Evolutionary conservation across 2,797 vertebrate genomes (phyloP).

Genomic region (Babyrousa celebensis): DNA sequence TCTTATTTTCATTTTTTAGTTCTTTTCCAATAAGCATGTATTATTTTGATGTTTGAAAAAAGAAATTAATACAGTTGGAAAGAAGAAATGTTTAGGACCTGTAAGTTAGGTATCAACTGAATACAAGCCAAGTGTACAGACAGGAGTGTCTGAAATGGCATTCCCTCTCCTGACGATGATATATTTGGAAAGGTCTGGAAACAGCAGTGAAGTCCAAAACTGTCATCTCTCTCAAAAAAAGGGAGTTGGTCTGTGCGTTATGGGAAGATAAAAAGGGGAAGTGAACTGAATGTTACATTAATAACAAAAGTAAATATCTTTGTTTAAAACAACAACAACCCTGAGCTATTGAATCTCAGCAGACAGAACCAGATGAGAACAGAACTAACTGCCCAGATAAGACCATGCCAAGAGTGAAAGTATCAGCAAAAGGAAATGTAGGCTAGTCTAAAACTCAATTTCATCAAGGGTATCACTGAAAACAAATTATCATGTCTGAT

Average conservation of each 20-base stretch:
- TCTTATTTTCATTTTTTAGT: slow-evolving; percentile 28
- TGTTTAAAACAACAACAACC: slow-evolving; percentile 81
- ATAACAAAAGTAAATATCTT: slow-evolving; percentile 83
- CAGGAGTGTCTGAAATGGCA: slow-evolving; percentile 68
- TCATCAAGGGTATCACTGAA: slow-evolving; percentile 90
- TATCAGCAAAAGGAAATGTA: slow-evolving; percentile 90
- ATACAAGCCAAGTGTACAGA: slow-evolving; percentile 68
- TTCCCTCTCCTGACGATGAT: slow-evolving; percentile 64
- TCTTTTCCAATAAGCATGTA: slow-evolving; percentile 13
- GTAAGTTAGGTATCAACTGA: slow-evolving; percentile 49
- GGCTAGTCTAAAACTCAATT: slow-evolving; percentile 91
- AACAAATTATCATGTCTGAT: slow-evolving; percentile 92
- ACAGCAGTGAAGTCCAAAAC: slow-evolving; percentile 74
- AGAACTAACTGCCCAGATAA: slow-evolving; percentile 88
- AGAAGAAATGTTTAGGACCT: slow-evolving; percentile 70
- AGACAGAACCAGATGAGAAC: slow-evolving; percentile 86
- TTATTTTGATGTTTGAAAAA: slow-evolving; percentile 46
- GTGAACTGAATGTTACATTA: slow-evolving; percentile 78
- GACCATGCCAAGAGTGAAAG: slow-evolving; percentile 90
- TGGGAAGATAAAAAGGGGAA: slow-evolving; percentile 81
- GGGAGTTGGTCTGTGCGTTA: slow-evolving; percentile 25
- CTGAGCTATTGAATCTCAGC: slow-evolving; percentile 81
- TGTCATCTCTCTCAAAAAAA: slow-evolving; percentile 53
- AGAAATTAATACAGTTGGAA: slow-evolving; percentile 56
- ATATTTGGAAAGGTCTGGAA: slow-evolving; percentile 73